Evolutionary conservation across 2,797 vertebrate species (phyloP).

Genomic region (Miichthys miiuy): DNA sequence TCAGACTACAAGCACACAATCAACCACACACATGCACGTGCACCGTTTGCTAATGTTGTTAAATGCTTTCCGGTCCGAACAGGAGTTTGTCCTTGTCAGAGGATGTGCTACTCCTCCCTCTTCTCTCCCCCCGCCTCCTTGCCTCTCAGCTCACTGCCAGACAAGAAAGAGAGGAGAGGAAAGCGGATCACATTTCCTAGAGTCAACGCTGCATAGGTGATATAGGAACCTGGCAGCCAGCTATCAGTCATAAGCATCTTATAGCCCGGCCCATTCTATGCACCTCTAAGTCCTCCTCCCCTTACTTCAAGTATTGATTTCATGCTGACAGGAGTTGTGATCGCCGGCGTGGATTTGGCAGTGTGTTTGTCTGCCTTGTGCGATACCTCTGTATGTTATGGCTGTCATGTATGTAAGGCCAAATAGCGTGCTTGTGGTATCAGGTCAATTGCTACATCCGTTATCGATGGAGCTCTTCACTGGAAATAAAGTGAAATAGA

Average conservation of each 20-base stretch:
- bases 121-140: conserved; percentile 1
- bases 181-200: conserved; percentile 66
- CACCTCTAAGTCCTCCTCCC: conserved; percentile 33
- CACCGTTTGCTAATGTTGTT: conserved; percentile 52
- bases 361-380: conserved; percentile 26
- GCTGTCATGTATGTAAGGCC: conserved; percentile 54
- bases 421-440: conserved; percentile 50
- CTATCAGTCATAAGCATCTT: conserved; percentile 59
- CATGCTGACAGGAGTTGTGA: conserved; percentile 50
- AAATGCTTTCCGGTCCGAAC: conserved; percentile 43
- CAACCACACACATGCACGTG: conserved; percentile 11
- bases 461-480: conserved; percentile 66
- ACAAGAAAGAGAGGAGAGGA: conserved; percentile 38
- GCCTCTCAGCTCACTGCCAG: conserved; percentile 27
- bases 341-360: conserved; percentile 29
- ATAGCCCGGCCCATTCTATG: neutral
- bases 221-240: conserved; percentile 58
- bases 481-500: conserved; percentile 59
- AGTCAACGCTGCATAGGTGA: conserved; percentile 66
- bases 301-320: conserved; percentile 63
- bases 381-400: conserved; percentile 44
- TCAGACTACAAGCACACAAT: neutral
- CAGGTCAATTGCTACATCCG: conserved; percentile 52
- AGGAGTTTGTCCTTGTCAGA: conserved; percentile 65
- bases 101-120: conserved; percentile 51